A percentile compares a stretch with the other conserved stretches of the same genome.
These are phyloP conservation scores for Lepilemur ruficaudatus DNA, from an alignment of 2,797 vertebrate species.

Conservation along the genomic window DNA sequence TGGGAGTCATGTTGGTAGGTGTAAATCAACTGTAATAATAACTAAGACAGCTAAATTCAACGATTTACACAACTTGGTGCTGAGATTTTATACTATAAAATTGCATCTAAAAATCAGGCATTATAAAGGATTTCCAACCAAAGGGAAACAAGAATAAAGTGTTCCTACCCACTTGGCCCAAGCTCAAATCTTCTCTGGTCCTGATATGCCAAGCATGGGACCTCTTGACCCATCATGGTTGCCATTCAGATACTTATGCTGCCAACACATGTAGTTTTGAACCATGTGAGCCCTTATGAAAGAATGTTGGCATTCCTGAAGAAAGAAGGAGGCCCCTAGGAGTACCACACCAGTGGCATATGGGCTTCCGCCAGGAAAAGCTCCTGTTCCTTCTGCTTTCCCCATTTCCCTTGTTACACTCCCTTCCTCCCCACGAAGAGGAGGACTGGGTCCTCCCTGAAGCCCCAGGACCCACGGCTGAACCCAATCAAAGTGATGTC, in stretches of 20 bases:
- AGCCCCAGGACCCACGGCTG: not conserved
- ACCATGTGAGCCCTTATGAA: not conserved
- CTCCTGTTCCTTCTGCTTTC: not conserved
- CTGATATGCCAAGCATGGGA: not conserved
- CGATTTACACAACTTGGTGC: not conserved
- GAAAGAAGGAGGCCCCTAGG: not conserved
- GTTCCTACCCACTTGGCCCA: not conserved
- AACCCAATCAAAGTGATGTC: not conserved
- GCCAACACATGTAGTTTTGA: not conserved
- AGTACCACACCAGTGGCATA: fast-evolving
- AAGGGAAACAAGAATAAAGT: not conserved
- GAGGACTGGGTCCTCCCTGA: not conserved
- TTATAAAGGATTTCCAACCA: not conserved
- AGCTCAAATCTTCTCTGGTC: not conserved
- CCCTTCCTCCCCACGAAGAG: not conserved
- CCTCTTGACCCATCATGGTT: not conserved
- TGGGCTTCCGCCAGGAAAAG: not conserved
- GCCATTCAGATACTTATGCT: not conserved
- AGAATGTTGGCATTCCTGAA: not conserved
- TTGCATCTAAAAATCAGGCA: not conserved
- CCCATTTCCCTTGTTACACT: not conserved
- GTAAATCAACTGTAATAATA: not conserved
- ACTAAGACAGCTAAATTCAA: not conserved
- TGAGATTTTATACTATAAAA: not conserved
- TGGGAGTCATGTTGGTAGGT: not conserved